phyloP scores from a whole-genome alignment of 2,888 invertebrate species.

The Heliconius sara region DNA sequence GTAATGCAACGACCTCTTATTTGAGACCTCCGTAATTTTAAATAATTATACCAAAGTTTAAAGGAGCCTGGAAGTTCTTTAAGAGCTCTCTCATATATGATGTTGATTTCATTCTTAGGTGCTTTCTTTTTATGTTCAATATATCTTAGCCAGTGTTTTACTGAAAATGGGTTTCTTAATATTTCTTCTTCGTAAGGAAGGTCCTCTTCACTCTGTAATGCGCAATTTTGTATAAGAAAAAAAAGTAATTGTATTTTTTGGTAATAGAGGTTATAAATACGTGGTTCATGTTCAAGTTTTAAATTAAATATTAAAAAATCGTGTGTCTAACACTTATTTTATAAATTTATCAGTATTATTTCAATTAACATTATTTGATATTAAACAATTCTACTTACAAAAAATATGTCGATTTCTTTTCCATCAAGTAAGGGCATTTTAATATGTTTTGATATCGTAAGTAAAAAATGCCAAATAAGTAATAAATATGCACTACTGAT shows the following conservation, averaged over 20 bases:
- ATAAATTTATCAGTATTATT: background rate
- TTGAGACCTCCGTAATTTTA: conserved; percentile 93
- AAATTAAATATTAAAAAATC: background rate
- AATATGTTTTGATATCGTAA: conserved; percentile 10
- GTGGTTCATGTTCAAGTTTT: background rate
- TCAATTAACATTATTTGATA: background rate
- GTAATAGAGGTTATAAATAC: conserved; percentile 7
- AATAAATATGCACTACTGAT: background rate
- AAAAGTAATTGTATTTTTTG: background rate
- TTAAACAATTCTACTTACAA: conserved; percentile 68
- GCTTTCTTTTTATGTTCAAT: conserved; percentile 97
- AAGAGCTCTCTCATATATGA: conserved; percentile 97
- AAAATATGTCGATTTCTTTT: conserved; percentile 80
- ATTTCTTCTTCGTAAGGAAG: conserved; percentile 99
- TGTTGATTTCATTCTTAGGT: conserved; percentile 91
- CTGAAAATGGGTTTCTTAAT: conserved; percentile 97
- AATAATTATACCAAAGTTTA: conserved; percentile 98
- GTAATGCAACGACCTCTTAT: conserved; percentile 92
- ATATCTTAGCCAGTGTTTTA: conserved; percentile 99
- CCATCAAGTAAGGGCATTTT: conserved; percentile 76
- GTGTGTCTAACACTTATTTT: background rate
- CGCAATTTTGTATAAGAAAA: background rate
- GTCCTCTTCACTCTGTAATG: conserved; percentile 94
- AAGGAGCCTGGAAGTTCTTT: conserved; percentile 99
- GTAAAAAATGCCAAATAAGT: background rate